Evolutionary conservation across 92 coral and sea anemone species (phyloP).

Genomic region (Parazoanthus darwini): DNA sequence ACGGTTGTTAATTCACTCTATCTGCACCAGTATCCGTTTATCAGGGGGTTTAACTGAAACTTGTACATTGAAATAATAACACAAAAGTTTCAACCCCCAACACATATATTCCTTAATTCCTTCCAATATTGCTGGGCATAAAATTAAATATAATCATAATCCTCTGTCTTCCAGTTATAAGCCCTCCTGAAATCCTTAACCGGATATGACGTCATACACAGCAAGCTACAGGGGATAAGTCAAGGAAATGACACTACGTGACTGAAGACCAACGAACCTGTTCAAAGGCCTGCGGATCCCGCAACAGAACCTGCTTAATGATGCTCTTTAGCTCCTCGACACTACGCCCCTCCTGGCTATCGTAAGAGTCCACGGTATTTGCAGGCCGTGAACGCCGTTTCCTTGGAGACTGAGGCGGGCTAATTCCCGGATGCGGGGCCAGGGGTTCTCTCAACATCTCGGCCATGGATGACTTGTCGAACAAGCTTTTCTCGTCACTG

Average conservation of each 20-base stretch:
- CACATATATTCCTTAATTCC: too few species aligned
- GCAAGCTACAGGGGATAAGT: background rate
- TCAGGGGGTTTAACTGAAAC: too few species aligned
- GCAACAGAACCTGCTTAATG: conserved; percentile 65
- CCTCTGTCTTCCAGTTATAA: background rate
- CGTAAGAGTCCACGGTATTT: conserved; percentile 82
- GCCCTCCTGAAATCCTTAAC: background rate
- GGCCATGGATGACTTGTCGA: conserved; percentile 80
- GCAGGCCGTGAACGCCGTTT: conserved; percentile 80
- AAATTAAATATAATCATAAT: background rate
- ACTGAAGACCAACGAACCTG: conserved; percentile 59
- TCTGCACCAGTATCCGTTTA: too few species aligned
- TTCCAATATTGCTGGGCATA: background rate
- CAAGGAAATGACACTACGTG: background rate
- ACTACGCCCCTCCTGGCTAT: conserved; percentile 87
- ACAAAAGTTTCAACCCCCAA: too few species aligned
- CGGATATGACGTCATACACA: background rate
- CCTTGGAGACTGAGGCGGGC: conserved; percentile 84
- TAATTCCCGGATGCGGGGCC: conserved; percentile 62
- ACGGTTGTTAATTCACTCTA: background rate
- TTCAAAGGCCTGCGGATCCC: conserved; percentile 79
- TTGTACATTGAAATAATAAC: too few species aligned
- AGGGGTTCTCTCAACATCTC: conserved; percentile 58
- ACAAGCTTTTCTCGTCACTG: conserved; percentile 90
- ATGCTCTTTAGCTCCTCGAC: conserved; percentile 76